These are phyloP conservation scores for Leuciscus idus DNA, from an alignment of 2,113 vertebrate genomes.

Conservation along the genomic window DNA sequence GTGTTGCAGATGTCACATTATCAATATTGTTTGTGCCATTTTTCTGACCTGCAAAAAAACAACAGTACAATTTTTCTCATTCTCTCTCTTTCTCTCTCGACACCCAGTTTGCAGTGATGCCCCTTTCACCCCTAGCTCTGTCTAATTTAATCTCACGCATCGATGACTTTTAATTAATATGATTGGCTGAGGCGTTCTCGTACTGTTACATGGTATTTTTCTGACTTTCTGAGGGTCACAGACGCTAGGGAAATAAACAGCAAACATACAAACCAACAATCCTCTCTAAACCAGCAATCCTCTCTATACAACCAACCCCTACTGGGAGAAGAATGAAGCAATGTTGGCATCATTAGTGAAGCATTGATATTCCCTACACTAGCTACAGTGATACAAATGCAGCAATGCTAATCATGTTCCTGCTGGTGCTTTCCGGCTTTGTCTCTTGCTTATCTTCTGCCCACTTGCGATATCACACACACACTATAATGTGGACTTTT, in stretches of 20 bases:
- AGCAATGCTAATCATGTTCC: background rate
- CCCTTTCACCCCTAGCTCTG: constrained; percentile 50
- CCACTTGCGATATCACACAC: background rate
- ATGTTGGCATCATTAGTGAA: background rate
- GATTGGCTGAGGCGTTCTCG: constrained; percentile 53
- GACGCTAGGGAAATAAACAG: constrained; percentile 9
- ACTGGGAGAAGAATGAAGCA: background rate
- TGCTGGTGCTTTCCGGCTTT: constrained; percentile 12
- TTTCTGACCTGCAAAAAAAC: constrained; percentile 9
- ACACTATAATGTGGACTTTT: background rate
- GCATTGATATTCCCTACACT: constrained; percentile 14
- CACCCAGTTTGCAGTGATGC: constrained; percentile 25
- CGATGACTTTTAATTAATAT: constrained; percentile 58
- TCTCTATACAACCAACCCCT: constrained; percentile 18
- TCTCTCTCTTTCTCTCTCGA: background rate
- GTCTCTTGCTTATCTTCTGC: constrained; percentile 24
- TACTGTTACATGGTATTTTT: constrained; percentile 50
- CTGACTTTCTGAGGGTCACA: background rate
- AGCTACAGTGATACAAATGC: constrained; percentile 6
- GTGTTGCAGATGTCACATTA: background rate
- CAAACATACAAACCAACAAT: background rate
- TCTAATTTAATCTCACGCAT: constrained; percentile 60
- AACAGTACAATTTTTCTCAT: background rate
- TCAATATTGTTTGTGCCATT: background rate
- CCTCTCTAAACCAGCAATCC: background rate